Base-by-base conservation (phyloP, 2,797 vertebrate species). In the Coilia nasus region DNA sequence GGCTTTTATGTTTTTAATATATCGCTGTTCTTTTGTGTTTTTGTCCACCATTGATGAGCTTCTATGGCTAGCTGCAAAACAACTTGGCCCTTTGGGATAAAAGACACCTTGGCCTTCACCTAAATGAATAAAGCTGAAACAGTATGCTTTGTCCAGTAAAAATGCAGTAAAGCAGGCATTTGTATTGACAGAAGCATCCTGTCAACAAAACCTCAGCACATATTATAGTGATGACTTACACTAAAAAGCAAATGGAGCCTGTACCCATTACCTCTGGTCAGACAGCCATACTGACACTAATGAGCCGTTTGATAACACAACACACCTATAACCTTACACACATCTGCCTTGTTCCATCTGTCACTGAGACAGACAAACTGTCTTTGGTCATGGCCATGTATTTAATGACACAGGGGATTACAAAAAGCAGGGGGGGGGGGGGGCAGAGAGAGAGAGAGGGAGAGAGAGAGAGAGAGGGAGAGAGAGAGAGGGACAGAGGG, bases 241-340 rank as follows among this genome's bases (percentile, higher is more conserved):
- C 7, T 15, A 41, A 11, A 59, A 59, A 59, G 0, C 3, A 59
- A 59, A 59, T 78, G 4, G 31, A 35, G 12, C 31, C 28, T 35
- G 10, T 17, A 3, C 17, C 28, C 6, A 35, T 71, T 71, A 19
- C 14, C 14, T 15, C 28, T 28, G 14, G 28, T 75, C 67, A 75
- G 67, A 75, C 1, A 75, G 14, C 12, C 67, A 75, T 35, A 14
- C 67, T 75, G 9, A 5, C 31, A 35, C 28, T 35, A 75, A 41
- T 81, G 81, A 56, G 15, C 15, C n/a, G 67, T 81, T 81, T 83
- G 44, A 71, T 83, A 82, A 78, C 78, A 88, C 62, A 59, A 59
- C 59, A 10, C 75, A 85, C 81, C 85, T 83, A 83, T 83, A 86
- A 85, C 83, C 56, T 67, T 85, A 83, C n/a, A 81, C 80, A 86